Evolutionary conservation across 2,113 vertebrate genomes (phyloP).

Genomic region (Odocoileus virginianus): DNA sequence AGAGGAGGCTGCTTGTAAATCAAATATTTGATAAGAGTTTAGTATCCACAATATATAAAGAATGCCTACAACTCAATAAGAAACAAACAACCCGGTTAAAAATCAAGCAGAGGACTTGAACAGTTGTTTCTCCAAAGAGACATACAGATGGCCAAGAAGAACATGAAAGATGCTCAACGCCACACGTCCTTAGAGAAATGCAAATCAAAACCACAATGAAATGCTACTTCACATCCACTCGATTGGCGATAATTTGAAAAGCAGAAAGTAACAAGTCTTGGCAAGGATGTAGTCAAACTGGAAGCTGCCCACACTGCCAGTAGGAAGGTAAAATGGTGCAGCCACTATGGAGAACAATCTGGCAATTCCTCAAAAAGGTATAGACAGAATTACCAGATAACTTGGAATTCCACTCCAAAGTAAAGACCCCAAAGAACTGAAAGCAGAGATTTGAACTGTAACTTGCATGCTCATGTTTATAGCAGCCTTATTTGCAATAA

Average conservation of each 20-base stretch:
- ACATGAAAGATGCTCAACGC: not conserved
- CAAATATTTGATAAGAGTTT: not conserved
- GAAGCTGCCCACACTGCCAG: not conserved
- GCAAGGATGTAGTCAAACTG: not conserved
- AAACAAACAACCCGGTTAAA: not conserved
- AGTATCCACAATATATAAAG: not conserved
- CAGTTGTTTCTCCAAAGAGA: not conserved
- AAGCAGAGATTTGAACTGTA: not conserved
- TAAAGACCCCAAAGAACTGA: not conserved
- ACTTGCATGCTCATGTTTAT: accelerated
- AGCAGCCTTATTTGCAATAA: not conserved
- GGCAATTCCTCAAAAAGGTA: not conserved
- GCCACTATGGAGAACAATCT: not conserved
- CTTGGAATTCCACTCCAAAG: not conserved
- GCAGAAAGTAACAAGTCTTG: not conserved
- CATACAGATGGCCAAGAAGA: not conserved
- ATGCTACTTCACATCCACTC: not conserved
- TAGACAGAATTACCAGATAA: not conserved
- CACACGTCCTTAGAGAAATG: not conserved
- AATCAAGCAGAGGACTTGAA: not conserved
- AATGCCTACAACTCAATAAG: not conserved
- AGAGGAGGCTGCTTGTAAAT: not conserved
- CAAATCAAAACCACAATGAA: not conserved
- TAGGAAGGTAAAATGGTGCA: not conserved
- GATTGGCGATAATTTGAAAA: not conserved